Evolutionary conservation across 1,140 invertebrate genomes (phyloP), one percentile per base, ranked within the genome.

Genomic region (Cherax destructor): DNA sequence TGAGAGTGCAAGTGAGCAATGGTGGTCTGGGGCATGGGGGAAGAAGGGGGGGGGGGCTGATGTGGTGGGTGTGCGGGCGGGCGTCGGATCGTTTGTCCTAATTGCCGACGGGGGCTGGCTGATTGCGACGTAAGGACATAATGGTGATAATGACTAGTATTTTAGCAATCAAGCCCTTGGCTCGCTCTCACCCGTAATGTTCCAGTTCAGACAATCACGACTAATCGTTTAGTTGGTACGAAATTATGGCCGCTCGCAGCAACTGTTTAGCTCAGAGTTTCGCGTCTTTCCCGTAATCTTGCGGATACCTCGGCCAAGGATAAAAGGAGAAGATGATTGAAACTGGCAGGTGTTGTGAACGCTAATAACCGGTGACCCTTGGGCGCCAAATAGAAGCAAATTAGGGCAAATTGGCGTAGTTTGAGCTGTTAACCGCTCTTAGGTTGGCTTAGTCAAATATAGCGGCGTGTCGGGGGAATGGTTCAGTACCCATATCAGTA

Each of bases 381-480:
- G 81, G 81, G 81, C 81, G 81, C 81, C 81, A 83, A 83, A 83
- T 83, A 83, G 59, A 83, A 83, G 81, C 59, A 83, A 69, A 83
- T 83, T 83, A 83, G 81, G 81, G 81, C 59, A 83, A 83, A 83
- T 83, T 83, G 81, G 81, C 47, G 81, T 83, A 83, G 81, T 83
- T 83, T 83, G 81, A 83, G 81, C 81, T 83, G 81, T 83, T 83
- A 83, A 83, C n/a, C 81, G 81, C 61, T 61, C 81, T 83, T 83
- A 83, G 81, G n/a, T 83, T 83, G 81, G 56, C 81, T 83, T 83
- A 83, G 81, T 83, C 81, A 83, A 83, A 83, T 83, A 83, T 83
- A 69, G 81, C 81, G 81, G 30, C 81, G 81, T 47, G 59, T 65
- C 47, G 59, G 52, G 30, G 81, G 81, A 69, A 30, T 30, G 81